Conservation (phyloP, 2,113 vertebrate genomes). For the Pseudolaguvia tuberculata region DNA sequence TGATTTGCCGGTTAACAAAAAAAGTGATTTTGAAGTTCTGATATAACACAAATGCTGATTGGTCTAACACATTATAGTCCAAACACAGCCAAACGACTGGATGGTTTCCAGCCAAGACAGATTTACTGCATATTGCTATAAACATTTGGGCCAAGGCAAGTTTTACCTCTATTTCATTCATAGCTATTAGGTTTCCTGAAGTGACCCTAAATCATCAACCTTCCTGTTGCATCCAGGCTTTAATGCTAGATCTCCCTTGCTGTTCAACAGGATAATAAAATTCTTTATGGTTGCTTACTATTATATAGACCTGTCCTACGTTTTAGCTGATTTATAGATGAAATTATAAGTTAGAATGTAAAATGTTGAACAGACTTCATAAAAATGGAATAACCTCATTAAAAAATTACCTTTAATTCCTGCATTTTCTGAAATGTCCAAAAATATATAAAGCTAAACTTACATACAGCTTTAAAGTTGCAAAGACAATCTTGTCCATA, state of each 20-base stretch:
- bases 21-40: neutral
- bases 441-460: too few relatives aligned
- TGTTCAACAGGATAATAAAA: constrained; percentile 16
- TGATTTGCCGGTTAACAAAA: constrained; percentile 12
- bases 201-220: constrained; percentile 38
- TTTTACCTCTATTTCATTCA: constrained; percentile 43
- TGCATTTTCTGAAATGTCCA: too few relatives aligned
- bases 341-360: neutral
- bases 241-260: constrained; percentile 17
- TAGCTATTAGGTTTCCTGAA: constrained; percentile 39
- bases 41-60: constrained; percentile 15
- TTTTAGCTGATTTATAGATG: constrained; percentile 13
- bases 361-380: neutral
- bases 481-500: neutral
- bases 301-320: neutral
- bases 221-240: constrained; percentile 7
- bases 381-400: neutral
- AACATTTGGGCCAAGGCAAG: constrained; percentile 37
- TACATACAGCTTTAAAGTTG: neutral
- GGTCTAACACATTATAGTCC: constrained; percentile 4
- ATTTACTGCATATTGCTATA: constrained; percentile 36
- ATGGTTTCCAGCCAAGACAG: constrained; percentile 27
- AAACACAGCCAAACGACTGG: constrained; percentile 21
- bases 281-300: constrained; percentile 13
- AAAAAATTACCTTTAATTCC: constrained; percentile 8